Evolutionary conservation across 2,797 vertebrate genomes (phyloP), one percentile per base, ranked within the genome.

Genomic region (Parauchenoglanis ngamensis): DNA sequence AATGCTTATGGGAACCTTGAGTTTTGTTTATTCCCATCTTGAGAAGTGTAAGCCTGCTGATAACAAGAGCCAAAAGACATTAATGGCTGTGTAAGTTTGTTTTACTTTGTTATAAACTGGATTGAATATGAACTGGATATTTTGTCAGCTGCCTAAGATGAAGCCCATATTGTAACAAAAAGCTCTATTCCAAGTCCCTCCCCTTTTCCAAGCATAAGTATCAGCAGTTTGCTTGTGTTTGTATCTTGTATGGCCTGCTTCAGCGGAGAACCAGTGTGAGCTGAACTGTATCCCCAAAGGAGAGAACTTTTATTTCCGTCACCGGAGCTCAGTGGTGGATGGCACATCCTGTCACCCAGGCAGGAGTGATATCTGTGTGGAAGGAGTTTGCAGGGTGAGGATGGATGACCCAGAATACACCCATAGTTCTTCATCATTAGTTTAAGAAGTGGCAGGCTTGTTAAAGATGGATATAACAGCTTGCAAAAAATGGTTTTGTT

Each of bases 201-300:
- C 21, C 19, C 31, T 52, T 76, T 31, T 2, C 15, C 52, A 70
- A 65, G 23, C n/a, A 49, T 68, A 61, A 84, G 72, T 61, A 79
- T 56, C 40, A 72, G 57, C 13, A 56, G 19, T 15, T 78, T 25
- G 1, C 21, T 44, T 65, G 15, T 25, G 10, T 85, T 65, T 81
- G 5, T 12, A 13, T 70, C 67, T 23, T 17, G 7, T 82, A 28
- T 59, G 10, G 40, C n/a, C 19, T 83, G 11, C 25, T 73, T 3
- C 87, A 99, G 98, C 96, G 0, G 96, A 97, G 68, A 98, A 97
- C 92, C 97, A 97, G 70, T 99, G 98, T 90, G 98, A 98, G 92
- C 94, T 99, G 92, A 98, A 97, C 96, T 99, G 98, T 93, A 98
- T 98, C 88, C 98, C 98, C 25, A 97, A 96, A 90, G 98, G 98